Evolutionary conservation across 1,140 invertebrate genomes (phyloP).

Genomic region (Spodoptera litura): DNA sequence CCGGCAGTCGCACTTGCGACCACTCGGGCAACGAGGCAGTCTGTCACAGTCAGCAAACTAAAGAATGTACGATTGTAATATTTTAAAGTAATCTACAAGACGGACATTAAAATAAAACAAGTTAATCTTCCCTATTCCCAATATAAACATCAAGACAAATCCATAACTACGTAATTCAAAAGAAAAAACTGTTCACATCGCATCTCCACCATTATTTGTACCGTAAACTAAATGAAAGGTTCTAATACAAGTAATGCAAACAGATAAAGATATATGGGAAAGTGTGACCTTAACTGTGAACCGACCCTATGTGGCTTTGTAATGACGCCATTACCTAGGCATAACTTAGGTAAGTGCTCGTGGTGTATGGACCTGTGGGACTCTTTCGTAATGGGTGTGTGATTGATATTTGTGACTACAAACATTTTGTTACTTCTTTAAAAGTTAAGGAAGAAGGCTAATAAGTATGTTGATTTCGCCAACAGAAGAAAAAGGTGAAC

Average conservation of each 20-base stretch:
- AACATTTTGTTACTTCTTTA: no score
- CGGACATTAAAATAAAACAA: no score
- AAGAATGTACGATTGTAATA: no score
- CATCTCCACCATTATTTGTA: not conserved
- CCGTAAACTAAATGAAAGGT: slow-evolving; percentile 25
- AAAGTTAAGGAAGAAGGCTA: no score
- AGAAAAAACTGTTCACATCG: not conserved
- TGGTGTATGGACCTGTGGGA: slow-evolving; percentile 3
- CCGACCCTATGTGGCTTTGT: slow-evolving; percentile 24
- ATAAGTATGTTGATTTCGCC: no score
- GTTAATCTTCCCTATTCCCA: no score
- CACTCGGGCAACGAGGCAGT: no score
- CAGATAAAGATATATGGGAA: slow-evolving; percentile 47
- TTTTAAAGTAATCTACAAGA: no score
- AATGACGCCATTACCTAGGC: slow-evolving; percentile 35
- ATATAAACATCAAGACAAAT: not conserved
- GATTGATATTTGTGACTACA: no score
- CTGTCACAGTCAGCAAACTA: no score
- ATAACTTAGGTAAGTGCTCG: not conserved
- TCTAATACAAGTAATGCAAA: slow-evolving; percentile 12
- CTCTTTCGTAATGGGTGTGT: not conserved
- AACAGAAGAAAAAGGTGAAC: no score
- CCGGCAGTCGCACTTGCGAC: no score
- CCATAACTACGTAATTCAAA: not conserved
- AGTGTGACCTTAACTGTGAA: slow-evolving; percentile 50